phyloP scores from a whole-genome alignment of 2,113 vertebrate species.

The Dermatemys mawii region DNA sequence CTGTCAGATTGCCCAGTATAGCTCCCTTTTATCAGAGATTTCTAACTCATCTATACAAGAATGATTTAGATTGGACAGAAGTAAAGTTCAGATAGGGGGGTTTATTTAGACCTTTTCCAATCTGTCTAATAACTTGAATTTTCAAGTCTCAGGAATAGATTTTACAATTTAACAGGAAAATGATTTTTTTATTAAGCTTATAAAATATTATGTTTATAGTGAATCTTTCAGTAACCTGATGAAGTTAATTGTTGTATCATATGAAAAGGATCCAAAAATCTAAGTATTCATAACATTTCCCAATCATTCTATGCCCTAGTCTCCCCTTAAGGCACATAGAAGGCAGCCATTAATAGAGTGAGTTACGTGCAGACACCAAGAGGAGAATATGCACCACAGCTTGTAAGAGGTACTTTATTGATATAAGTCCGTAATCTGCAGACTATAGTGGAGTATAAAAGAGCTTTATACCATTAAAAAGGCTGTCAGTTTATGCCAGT shows the following conservation, averaged over 20 bases:
- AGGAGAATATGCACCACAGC: background rate
- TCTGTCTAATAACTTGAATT: background rate
- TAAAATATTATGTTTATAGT: background rate
- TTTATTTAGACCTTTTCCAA: background rate
- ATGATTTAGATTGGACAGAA: background rate
- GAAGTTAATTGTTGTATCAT: background rate
- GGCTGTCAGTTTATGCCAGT: background rate
- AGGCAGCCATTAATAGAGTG: constrained; percentile 37
- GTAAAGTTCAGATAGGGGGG: fast-evolving
- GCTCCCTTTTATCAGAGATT: background rate
- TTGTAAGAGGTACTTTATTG: background rate
- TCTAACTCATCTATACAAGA: background rate
- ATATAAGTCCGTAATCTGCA: constrained; percentile 3
- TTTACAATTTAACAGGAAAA: background rate
- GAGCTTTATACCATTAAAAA: constrained; percentile 24
- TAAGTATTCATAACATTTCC: background rate
- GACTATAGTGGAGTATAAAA: constrained; percentile 1
- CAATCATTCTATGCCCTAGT: background rate
- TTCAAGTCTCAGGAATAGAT: background rate
- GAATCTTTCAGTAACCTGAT: background rate
- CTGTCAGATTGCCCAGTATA: background rate
- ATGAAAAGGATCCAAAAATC: background rate
- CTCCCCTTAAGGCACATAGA: constrained; percentile 18
- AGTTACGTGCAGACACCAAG: background rate
- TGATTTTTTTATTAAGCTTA: background rate